Evolutionary conservation across 2,888 invertebrate genomes (phyloP).

Genomic region (Hymenopus coronatus): DNA sequence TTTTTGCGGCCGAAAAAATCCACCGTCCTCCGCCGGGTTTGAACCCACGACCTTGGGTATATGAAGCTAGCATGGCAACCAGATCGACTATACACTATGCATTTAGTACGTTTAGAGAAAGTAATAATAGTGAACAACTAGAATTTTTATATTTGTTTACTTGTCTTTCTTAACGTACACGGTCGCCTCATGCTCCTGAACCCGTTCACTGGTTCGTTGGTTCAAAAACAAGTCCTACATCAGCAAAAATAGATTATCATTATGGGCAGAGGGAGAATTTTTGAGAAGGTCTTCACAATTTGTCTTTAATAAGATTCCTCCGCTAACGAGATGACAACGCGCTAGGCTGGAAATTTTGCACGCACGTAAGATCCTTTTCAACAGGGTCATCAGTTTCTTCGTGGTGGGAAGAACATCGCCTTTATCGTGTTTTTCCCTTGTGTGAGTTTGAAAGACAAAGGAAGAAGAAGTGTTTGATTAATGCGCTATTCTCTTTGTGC

Average conservation of each 20-base stretch:
- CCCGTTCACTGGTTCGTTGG: neutral
- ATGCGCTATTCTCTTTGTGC: conserved; percentile 12
- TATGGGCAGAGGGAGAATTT: neutral
- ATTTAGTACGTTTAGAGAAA: too few species aligned
- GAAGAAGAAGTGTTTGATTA: conserved; percentile 23
- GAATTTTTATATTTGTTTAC: too few species aligned
- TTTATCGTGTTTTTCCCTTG: conserved; percentile 13
- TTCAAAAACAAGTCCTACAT: neutral
- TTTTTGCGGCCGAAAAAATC: too few species aligned
- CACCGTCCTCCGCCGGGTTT: too few species aligned
- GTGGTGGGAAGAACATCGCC: neutral
- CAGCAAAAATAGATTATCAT: neutral
- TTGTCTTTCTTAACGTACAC: too few species aligned
- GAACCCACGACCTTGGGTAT: too few species aligned
- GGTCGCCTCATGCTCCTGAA: neutral
- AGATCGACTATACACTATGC: too few species aligned
- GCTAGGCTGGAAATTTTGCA: conserved; percentile 4
- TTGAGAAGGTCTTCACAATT: neutral
- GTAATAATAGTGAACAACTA: too few species aligned
- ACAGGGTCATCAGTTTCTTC: conserved; percentile 16
- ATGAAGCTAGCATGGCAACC: too few species aligned
- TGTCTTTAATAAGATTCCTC: neutral
- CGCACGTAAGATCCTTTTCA: neutral
- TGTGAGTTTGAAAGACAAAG: conserved; percentile 9
- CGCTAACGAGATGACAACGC: neutral